Percentiles rank a stretch among this genome's conserved stretches.
Conservation (phyloP, 1,140 invertebrate genomes). For the Diachasma alloeum region DNA sequence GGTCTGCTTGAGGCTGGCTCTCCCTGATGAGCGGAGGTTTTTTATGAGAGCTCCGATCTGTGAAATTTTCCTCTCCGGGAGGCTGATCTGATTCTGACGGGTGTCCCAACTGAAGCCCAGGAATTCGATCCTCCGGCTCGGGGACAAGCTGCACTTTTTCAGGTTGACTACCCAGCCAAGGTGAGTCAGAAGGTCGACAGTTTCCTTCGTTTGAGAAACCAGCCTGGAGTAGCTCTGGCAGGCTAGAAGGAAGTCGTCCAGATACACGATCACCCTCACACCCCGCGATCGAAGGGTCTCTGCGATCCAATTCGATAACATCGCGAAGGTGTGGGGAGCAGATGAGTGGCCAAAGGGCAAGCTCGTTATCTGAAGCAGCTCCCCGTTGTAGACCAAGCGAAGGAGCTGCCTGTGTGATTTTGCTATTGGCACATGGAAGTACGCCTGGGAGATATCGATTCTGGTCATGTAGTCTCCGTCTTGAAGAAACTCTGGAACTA, state of each 20-base stretch:
- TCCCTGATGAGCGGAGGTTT: neutral
- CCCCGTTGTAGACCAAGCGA: too few relatives aligned
- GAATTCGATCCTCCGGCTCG: slow-evolving; percentile 32
- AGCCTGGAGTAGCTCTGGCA: slow-evolving; percentile 39
- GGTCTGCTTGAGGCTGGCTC: slow-evolving; percentile 26
- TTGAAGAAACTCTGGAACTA: too few relatives aligned
- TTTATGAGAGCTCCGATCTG: slow-evolving; percentile 1
- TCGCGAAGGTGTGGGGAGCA: slow-evolving; percentile 47
- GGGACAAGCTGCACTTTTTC: slow-evolving; percentile 28
- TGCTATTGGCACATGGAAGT: too few relatives aligned
- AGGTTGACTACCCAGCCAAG: slow-evolving; percentile 37
- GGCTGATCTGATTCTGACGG: slow-evolving; percentile 2
- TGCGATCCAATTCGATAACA: slow-evolving; percentile 49
- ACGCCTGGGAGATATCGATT: too few relatives aligned
- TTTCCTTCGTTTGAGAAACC: slow-evolving; percentile 20
- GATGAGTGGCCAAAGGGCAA: slow-evolving; percentile 47
- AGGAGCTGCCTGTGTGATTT: too few relatives aligned
- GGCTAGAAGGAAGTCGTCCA: slow-evolving; percentile 46
- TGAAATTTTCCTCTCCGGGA: slow-evolving; percentile 19
- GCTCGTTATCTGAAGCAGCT: too few relatives aligned
- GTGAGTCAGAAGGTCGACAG: slow-evolving; percentile 38
- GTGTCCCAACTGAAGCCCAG: slow-evolving; percentile 34
- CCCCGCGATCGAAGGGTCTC: too few relatives aligned
- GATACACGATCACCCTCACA: too few relatives aligned
- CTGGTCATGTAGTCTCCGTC: too few relatives aligned